Evolutionary conservation across 2,113 vertebrate genomes (phyloP).

Genomic region (Desmodus rotundus): DNA sequence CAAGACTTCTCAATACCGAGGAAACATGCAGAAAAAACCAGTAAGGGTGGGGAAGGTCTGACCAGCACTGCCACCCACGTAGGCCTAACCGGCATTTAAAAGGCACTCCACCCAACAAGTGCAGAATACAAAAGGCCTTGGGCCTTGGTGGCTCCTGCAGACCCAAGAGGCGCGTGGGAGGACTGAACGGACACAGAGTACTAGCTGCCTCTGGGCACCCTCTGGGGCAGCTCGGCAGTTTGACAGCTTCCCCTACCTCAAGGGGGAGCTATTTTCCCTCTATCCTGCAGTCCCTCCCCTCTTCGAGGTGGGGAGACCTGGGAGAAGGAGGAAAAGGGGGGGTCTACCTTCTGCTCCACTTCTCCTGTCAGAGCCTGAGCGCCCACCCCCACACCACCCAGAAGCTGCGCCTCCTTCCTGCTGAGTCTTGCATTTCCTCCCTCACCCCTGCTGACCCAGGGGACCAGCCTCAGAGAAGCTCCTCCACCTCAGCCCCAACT

Average conservation of each 20-base stretch:
- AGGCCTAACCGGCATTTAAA: background rate
- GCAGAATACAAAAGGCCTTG: background rate
- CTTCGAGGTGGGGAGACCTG: background rate
- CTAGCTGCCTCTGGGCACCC: background rate
- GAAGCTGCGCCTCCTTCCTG: background rate
- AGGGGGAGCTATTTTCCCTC: background rate
- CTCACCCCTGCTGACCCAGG: background rate
- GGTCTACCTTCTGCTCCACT: background rate
- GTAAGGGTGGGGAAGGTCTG: background rate
- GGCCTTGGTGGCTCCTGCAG: background rate
- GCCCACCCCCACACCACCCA: background rate
- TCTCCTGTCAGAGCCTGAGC: background rate
- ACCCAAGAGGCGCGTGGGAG: background rate
- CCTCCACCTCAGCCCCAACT: background rate
- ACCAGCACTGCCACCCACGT: background rate
- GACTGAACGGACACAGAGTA: background rate
- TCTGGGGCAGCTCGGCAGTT: background rate
- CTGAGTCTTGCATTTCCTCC: too few relatives aligned
- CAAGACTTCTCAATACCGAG: background rate
- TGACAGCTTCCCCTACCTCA: too few relatives aligned
- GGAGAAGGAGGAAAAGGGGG: background rate
- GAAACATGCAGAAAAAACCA: background rate
- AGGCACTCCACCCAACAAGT: background rate
- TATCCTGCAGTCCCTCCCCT: too few relatives aligned
- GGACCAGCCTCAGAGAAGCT: background rate